phyloP scores from a whole-genome alignment of 2,888 invertebrate species.

The Pachymerium ferrugineum region DNA sequence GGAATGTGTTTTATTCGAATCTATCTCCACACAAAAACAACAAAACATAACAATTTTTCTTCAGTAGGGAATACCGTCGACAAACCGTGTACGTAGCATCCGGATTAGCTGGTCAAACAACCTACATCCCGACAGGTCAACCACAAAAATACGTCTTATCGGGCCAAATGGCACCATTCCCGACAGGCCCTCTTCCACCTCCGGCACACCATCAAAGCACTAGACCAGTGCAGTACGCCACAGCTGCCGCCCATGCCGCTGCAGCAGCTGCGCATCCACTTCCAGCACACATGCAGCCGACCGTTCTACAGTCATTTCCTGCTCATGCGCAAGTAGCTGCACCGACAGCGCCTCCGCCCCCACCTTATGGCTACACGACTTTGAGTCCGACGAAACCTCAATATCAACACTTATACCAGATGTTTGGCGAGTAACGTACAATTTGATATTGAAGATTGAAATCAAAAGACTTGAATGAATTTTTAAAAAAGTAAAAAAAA shows the following conservation, averaged over 20 bases:
- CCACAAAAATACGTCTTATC: constrained; percentile 45
- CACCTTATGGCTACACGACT: constrained; percentile 60
- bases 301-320: constrained; percentile 38
- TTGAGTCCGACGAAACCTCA: constrained; percentile 66
- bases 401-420: constrained; percentile 60
- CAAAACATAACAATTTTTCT: too few species aligned
- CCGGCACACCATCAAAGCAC: constrained; percentile 77
- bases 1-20: background rate
- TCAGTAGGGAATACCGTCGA: constrained; percentile 54
- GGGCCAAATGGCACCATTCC: constrained; percentile 50
- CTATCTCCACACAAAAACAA: too few species aligned
- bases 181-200: constrained; percentile 63
- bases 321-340: constrained; percentile 43
- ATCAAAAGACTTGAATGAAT: constrained; percentile 8
- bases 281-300: constrained; percentile 69
- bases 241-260: constrained; percentile 45
- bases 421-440: constrained; percentile 61
- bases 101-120: constrained; percentile 48
- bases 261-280: constrained; percentile 66
- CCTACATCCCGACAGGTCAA: constrained; percentile 39
- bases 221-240: constrained; percentile 56
- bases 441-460: background rate
- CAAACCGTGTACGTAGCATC: constrained; percentile 60
- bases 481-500: too few species aligned
- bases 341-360: constrained; percentile 57